Evolutionary conservation across 2,113 vertebrate species (phyloP).

Genomic region (Bujurquina vittata): DNA sequence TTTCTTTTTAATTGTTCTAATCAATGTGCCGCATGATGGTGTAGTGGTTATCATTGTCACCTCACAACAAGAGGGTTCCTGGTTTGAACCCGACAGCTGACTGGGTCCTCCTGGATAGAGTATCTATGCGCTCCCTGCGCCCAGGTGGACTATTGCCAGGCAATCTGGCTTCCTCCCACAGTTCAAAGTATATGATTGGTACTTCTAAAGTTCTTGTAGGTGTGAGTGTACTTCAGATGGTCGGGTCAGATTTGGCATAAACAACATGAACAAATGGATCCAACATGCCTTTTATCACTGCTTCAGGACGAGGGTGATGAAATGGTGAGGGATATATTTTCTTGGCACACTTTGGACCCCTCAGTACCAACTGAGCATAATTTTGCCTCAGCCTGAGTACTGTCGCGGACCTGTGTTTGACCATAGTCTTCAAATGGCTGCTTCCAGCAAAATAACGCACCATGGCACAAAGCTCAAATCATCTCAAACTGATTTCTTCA

Average conservation of each 20-base stretch:
- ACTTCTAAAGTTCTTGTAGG: too few relatives aligned
- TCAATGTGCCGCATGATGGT: not conserved
- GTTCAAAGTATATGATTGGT: not conserved
- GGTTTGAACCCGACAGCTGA: too few relatives aligned
- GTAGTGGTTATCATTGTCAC: not conserved
- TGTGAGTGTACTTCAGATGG: not conserved
- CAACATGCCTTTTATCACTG: too few relatives aligned
- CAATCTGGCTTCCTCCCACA: too few relatives aligned
- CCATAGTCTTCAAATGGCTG: not conserved
- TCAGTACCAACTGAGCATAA: not conserved
- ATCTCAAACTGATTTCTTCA: too few relatives aligned
- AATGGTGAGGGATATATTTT: not conserved
- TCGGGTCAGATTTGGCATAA: not conserved
- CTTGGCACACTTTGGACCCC: not conserved
- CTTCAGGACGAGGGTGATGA: not conserved
- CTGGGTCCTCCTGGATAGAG: too few relatives aligned
- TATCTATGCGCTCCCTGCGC: too few relatives aligned
- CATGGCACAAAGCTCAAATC: too few relatives aligned
- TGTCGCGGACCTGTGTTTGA: not conserved
- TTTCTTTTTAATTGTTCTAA: not conserved
- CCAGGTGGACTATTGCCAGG: too few relatives aligned
- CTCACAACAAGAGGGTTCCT: not conserved
- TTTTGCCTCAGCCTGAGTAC: not conserved
- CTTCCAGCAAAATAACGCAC: too few relatives aligned
- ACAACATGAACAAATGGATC: not conserved